Base-by-base conservation (phyloP, 1,140 invertebrate species). In the Harlomillsia oculata region DNA sequence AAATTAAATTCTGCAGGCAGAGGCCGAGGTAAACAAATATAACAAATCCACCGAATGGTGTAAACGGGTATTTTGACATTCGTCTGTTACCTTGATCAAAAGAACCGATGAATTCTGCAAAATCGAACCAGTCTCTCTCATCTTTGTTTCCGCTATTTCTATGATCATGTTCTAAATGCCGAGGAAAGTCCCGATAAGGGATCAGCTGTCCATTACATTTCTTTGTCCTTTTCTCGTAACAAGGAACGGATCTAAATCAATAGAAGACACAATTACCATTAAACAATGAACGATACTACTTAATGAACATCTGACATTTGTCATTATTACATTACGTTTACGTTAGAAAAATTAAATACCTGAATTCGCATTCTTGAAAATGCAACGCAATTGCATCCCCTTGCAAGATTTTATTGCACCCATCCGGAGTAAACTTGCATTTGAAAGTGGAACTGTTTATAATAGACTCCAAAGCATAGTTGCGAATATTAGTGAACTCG, bases 381-480 rank as follows among this genome's bases (percentile, higher is more conserved):
- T 62, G 60, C 6, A 34, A n/a, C 45, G 32, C 20, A 11, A 54
- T 34, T 18, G 23, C 14, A 18, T 21, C 21, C 2, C 60, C 60
- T 0, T 13, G n/a, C 3, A 62, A 20, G 1, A 54, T 32, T 1
- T 36, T 37, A 16, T 41, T 29, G 29, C 60, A 62, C 6, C 60
- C 60, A 14, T 41, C n/a, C 2, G 40, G 25, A 13, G 41, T 28
- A 34, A 54, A 54, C 20, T 52, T 45, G 21, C 60, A 62, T 1
- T 46, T 28, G 46, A 58, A 57, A 11, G 49, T 58, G 3, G 55
- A 54, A 23, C 28, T 54, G 28, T 41, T 34, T n/a, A 62, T 43
- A 37, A 62, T 62, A 3, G 60, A 54, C 37, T 62, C 60, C 13
- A 62, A 13, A 1, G 52, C 46, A 55, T 50, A 58, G 34, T 58